These are phyloP conservation scores for Indicator maculatus DNA, from an alignment of 2,113 vertebrate species.

Conservation along the genomic window DNA sequence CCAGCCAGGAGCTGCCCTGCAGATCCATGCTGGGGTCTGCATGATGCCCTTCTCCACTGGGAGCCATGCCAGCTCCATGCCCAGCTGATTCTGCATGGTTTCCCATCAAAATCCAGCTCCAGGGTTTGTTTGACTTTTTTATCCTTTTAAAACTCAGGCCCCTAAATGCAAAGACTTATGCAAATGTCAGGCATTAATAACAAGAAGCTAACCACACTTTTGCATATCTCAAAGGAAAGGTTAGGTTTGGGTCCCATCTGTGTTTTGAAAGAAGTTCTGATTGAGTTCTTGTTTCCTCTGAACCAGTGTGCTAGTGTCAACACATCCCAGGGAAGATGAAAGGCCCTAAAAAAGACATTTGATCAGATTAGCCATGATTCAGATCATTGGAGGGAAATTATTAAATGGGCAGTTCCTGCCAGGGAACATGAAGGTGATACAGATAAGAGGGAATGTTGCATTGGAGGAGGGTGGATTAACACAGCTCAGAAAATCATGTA, in stretches of 20 bases:
- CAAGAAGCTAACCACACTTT: constrained; percentile 59
- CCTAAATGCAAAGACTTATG: constrained; percentile 52
- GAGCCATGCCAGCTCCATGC: neutral
- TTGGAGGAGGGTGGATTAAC: constrained; percentile 7
- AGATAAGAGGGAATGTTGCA: constrained; percentile 39
- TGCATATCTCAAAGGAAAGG: constrained; percentile 63
- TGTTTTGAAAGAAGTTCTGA: constrained; percentile 49
- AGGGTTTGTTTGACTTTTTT: neutral
- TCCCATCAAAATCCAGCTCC: constrained; percentile 53
- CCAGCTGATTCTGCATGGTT: neutral
- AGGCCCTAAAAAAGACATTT: constrained; percentile 56
- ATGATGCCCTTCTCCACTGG: neutral
- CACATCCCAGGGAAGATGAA: constrained; percentile 69
- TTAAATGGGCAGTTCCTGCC: constrained; percentile 61
- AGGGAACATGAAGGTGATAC: constrained; percentile 32
- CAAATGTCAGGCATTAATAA: constrained; percentile 34
- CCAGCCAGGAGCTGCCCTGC: accelerated
- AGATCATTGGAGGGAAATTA: constrained; percentile 68
- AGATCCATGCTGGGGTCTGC: neutral
- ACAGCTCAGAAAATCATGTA: neutral
- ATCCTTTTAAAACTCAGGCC: constrained; percentile 39
- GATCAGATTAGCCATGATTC: constrained; percentile 67
- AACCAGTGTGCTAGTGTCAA: constrained; percentile 60
- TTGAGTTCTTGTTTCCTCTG: constrained; percentile 68
- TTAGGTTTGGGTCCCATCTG: constrained; percentile 65